Evolutionary conservation across 64 coral and sea anemone species (phyloP).

Genomic region (Montipora efflorescens): DNA sequence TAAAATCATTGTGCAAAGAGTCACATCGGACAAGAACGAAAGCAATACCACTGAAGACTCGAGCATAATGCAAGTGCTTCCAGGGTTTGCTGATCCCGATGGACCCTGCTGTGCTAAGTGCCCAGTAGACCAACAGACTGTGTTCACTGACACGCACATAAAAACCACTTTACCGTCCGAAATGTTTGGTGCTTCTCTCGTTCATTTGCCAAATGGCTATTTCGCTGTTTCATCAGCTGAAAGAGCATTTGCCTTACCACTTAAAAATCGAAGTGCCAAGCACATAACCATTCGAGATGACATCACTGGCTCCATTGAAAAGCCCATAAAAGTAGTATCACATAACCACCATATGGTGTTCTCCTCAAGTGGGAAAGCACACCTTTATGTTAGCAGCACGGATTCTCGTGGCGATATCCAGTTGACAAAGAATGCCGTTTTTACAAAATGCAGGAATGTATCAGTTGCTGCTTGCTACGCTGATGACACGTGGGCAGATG

Average conservation of each 20-base stretch:
- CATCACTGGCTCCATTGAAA: not conserved
- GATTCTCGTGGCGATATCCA: not conserved
- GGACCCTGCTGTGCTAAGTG: conserved; percentile 62
- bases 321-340: not conserved
- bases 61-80: conserved; percentile 64
- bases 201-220: not conserved
- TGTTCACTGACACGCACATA: conserved; percentile 46
- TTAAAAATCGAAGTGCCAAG: conserved; percentile 17
- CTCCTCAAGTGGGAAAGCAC: not conserved
- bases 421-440: not conserved
- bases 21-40: conserved; percentile 63
- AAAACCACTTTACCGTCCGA: conserved; percentile 50
- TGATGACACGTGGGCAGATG: conserved; percentile 57
- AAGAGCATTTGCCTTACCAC: conserved; percentile 25
- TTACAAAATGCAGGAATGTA: conserved; percentile 16
- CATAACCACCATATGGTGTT: not conserved
- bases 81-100: conserved; percentile 62
- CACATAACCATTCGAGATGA: not conserved
- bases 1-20: conserved; percentile 51
- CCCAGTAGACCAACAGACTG: not conserved
- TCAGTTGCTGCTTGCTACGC: conserved; percentile 18
- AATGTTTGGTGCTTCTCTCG: conserved; percentile 56
- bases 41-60: conserved; percentile 68
- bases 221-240: conserved; percentile 34
- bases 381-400: not conserved